Evolutionary conservation across 64 coral and sea anemone genomes (phyloP).

Genomic region (Actinia equina): DNA sequence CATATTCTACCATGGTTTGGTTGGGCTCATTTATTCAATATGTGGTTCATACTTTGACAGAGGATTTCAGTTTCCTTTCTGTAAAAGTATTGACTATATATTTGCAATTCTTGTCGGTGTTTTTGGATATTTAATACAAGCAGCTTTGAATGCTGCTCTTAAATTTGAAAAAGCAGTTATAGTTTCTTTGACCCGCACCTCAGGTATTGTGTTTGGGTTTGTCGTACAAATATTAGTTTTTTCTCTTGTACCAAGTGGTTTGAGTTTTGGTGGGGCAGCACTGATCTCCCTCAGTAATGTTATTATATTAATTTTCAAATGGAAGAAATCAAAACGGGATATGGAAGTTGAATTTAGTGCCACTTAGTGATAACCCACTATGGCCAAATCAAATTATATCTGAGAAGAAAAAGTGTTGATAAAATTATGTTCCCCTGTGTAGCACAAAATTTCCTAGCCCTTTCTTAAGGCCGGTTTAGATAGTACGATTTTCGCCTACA

Average conservation of each 20-base stretch:
- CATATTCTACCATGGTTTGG: conserved; percentile 32
- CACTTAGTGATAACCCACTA: no score
- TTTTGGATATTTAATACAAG: conserved; percentile 28
- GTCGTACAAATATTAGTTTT: conserved; percentile 40
- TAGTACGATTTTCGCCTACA: no score
- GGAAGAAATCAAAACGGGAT: not conserved
- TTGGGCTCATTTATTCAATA: conserved; percentile 30
- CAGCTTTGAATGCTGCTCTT: conserved; percentile 15
- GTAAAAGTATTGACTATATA: conserved; percentile 39
- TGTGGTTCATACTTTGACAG: not conserved
- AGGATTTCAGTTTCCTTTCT: conserved; percentile 51
- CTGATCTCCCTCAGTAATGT: conserved; percentile 46
- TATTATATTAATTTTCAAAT: conserved; percentile 40
- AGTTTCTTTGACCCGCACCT: conserved; percentile 29
- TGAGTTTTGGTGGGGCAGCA: conserved; percentile 47
- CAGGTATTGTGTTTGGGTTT: conserved; percentile 36
- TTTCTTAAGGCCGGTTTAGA: no score
- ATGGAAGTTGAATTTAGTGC: no score
- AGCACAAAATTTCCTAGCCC: no score
- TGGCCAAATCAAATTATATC: no score
- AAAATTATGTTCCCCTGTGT: no score
- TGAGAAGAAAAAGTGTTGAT: no score
- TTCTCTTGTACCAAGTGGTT: not conserved
- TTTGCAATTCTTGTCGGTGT: conserved; percentile 2
- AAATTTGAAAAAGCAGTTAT: conserved; percentile 47